Evolutionary conservation across 2,888 invertebrate genomes (phyloP).

Genomic region (Dinocampus coccinellae): DNA sequence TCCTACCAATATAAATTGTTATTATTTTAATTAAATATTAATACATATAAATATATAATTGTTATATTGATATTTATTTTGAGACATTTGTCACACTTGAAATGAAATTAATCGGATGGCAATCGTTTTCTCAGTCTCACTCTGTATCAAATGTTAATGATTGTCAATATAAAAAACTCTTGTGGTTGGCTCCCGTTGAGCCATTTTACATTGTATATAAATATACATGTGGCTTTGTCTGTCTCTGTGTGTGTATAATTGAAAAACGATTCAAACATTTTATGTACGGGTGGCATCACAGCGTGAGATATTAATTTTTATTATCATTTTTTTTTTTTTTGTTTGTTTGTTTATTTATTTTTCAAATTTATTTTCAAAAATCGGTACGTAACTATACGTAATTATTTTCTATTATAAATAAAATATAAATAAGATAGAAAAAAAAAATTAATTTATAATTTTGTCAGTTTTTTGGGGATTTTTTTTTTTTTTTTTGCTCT

Average conservation of each 20-base stretch:
- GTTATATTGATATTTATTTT: not conserved
- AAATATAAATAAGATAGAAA: no score
- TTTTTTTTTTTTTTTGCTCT: conserved; percentile 9
- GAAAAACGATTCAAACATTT: conserved; percentile 48
- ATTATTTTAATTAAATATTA: not conserved
- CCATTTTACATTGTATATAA: conserved; percentile 25
- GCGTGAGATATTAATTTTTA: not conserved
- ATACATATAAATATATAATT: not conserved
- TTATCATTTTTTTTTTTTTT: not conserved
- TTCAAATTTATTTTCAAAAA: no score
- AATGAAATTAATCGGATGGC: conserved; percentile 48
- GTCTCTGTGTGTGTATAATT: no score
- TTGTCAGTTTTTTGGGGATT: no score
- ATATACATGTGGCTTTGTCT: no score
- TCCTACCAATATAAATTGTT: not conserved
- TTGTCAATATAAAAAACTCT: conserved; percentile 34
- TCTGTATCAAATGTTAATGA: conserved; percentile 30
- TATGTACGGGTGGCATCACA: conserved; percentile 40
- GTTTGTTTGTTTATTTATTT: no score
- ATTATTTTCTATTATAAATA: no score
- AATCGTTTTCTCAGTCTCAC: conserved; percentile 49
- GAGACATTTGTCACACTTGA: conserved; percentile 10
- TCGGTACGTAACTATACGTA: no score
- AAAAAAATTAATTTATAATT: no score
- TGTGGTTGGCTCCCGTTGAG: conserved; percentile 53